A percentile compares a stretch with the other conserved stretches of the same genome.
These are phyloP conservation scores for Drosophila nikananu DNA, from an alignment of 1,140 invertebrate genomes.

Conservation along the genomic window DNA sequence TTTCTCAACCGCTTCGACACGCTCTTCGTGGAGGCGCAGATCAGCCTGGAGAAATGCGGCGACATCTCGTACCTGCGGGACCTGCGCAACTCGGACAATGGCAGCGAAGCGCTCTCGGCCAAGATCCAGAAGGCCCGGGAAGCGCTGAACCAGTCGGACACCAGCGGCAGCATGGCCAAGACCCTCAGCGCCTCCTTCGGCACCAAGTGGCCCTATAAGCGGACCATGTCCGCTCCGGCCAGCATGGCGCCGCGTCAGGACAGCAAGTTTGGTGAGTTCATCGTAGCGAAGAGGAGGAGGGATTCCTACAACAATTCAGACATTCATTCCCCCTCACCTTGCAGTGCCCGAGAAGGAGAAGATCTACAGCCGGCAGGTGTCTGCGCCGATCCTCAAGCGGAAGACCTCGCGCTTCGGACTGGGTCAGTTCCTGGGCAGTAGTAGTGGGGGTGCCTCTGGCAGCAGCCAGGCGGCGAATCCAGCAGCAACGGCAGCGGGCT, in stretches of 20 bases:
- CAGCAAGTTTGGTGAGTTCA: conserved; percentile 89
- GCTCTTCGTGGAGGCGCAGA: conserved; percentile 97
- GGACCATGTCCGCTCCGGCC: conserved; percentile 95
- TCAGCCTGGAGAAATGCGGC: conserved; percentile 93
- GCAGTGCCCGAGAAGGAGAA: conserved; percentile 93
- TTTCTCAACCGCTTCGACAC: conserved; percentile 99
- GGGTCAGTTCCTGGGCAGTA: conserved; percentile 91
- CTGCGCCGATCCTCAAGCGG: conserved; percentile 94
- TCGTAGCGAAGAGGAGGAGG: no score
- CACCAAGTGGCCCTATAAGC: conserved; percentile 97
- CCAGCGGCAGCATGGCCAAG: conserved; percentile 87
- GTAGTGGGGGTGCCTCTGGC: conserved; percentile 69
- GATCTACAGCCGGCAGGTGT: conserved; percentile 94
- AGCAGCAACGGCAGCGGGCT: conserved; percentile 78
- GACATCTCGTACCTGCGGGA: conserved; percentile 94
- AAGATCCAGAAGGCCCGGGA: conserved; percentile 96
- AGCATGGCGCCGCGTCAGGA: conserved; percentile 92
- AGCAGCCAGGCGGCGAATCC: conserved; percentile 71
- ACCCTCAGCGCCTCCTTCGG: conserved; percentile 96
- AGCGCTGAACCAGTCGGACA: conserved; percentile 91
- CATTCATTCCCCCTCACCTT: not conserved
- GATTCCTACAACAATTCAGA: not conserved
- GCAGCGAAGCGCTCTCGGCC: conserved; percentile 94
- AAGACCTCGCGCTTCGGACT: conserved; percentile 96
- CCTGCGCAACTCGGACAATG: conserved; percentile 94